Base-by-base conservation (phyloP, 2,113 vertebrate species). In the western clawed frog (Xenopus tropicalis) region DNA sequence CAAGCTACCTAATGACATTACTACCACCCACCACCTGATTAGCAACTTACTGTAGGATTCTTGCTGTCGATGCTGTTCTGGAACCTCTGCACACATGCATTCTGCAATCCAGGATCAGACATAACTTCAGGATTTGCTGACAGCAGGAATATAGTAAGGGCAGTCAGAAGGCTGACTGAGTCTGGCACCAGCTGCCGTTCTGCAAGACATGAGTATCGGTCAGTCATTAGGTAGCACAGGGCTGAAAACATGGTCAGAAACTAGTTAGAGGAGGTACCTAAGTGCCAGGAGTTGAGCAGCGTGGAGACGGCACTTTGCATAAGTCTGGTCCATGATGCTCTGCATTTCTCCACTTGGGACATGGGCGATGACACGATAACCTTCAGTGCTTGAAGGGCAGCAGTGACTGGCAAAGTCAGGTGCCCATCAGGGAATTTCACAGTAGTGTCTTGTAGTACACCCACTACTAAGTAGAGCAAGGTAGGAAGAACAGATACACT, bases 401-500 rank as follows among this genome's bases (percentile, higher is more conserved):
- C 91, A 78, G 90, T 84, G 20, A 89, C 88, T 0, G 93, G 85
- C 65, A 84, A 44, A 19, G 83, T 82, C 51, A 90, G 72, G 20
- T 82, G 85, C 21, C 81, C 86, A 56, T 82, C 86, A 52, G 0
- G 70, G 19, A 85, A 77, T 74, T 82, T 89, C 72, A 90, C 85
- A 75, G 93, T 88, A 17, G 92, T 88, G 82, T 95, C 92, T 82
- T 91, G 83, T 66, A 97, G 85, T 51, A 98, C 95, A 51, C 95
- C 95, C 77, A 90, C 87, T 72, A 95, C 90, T 73, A 98, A 88
- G 86, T 95, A 95, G 64, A 98, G 84, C 78, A 98, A 82, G 5
- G 95, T 95, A 66, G 96, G 96, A 22, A 98, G 93, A 83, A 98
- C 78, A 21, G 95, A 96, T 80, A 96, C 90, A 61, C 95, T 97